Evolutionary conservation across 2,797 vertebrate species (phyloP), one percentile per base, ranked within the genome.

Genomic region (Scleropages formosus): DNA sequence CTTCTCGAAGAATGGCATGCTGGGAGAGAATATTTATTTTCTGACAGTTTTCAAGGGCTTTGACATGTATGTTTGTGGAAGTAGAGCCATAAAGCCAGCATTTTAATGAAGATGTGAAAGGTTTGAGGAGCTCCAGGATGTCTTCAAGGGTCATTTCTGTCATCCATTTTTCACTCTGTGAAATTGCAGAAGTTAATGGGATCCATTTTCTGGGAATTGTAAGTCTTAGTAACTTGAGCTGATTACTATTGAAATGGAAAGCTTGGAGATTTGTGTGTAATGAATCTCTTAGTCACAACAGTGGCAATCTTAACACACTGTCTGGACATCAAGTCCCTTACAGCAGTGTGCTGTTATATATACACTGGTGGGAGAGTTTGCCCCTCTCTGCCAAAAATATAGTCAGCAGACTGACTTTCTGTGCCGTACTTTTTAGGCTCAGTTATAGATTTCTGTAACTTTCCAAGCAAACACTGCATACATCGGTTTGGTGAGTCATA

Each of bases 201-300:
- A 82, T 83, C 13, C 77, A 83, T 81, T 80, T 70, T 75, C 78
- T 78, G 77, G 74, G 62, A 72, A 75, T 82, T 71, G 75, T 83
- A 75, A 82, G 84, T 87, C 83, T 85, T 76, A 80, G 83, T 80
- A 85, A 86, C 80, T 60, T 24, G 82, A 89, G 81, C 74, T 77
- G 71, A 78, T 80, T 75, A 68, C 80, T 77, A 84, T 83, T 78
- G 75, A 84, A 84, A 83, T 77, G 61, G 66, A 76, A 73, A 77
- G 68, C 80, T 81, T 73, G 79, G 73, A 81, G 84, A 82, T 83
- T 76, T 46, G 60, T 73, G 81, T 78, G 81, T 83, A 86, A 81
- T 79, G 73, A 76, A 81, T 81, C 75, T 69, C 46, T 69, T 71
- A 71, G 39, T 78, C 77, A 74, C 72, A 78, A 68, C 68, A 65